These are phyloP conservation scores for Rhinella marina DNA, from an alignment of 2,797 vertebrate species.

Conservation along the genomic window DNA sequence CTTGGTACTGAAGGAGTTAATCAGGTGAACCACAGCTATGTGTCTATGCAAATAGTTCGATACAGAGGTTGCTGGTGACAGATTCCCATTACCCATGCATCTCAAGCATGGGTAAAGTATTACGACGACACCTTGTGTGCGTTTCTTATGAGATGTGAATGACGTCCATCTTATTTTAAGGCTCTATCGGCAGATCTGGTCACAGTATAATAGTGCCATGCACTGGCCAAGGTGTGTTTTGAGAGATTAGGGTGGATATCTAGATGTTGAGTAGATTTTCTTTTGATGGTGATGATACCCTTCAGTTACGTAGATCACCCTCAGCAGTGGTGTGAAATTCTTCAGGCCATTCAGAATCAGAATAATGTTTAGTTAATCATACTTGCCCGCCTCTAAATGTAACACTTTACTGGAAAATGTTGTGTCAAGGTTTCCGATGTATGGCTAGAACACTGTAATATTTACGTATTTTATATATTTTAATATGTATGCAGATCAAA, in stretches of 20 bases:
- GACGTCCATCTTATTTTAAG: not conserved
- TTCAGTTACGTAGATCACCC: not conserved
- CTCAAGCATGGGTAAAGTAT: too few relatives aligned
- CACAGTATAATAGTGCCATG: not conserved
- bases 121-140: too few relatives aligned
- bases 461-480: constrained; percentile 51
- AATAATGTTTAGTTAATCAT: not conserved
- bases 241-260: not conserved
- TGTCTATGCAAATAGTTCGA: too few relatives aligned
- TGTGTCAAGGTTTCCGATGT: not conserved
- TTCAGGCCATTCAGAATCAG: not conserved
- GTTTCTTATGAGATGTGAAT: too few relatives aligned
- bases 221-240: not conserved
- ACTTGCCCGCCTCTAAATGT: not conserved
- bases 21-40: too few relatives aligned
- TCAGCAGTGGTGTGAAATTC: not conserved
- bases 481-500: constrained; percentile 38
- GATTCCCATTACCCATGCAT: too few relatives aligned
- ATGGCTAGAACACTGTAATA: constrained; percentile 19
- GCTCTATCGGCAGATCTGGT: not conserved
- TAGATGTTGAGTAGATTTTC: not conserved
- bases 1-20: too few relatives aligned
- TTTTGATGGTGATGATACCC: not conserved
- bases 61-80: too few relatives aligned
- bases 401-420: constrained; percentile 10